phyloP scores from a whole-genome alignment of 2,797 vertebrate genomes.

The Sebastes trivittatus region DNA sequence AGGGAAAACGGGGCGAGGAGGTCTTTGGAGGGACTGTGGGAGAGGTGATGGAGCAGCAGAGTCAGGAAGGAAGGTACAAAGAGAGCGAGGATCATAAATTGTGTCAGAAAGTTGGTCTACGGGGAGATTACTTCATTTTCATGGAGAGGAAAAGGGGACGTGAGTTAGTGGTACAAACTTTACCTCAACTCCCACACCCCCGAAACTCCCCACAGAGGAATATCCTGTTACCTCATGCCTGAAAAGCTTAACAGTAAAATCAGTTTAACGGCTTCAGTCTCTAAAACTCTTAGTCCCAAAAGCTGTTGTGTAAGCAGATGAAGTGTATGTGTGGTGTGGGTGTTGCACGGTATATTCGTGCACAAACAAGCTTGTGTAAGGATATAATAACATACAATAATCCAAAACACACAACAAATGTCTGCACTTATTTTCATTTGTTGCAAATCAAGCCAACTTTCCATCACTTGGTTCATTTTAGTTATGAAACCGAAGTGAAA shows the following conservation, averaged over 20 bases:
- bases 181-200: constrained; percentile 20
- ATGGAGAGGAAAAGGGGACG: neutral
- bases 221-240: constrained; percentile 55
- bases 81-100: constrained; percentile 39
- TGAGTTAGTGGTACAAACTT: constrained; percentile 36
- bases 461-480: neutral
- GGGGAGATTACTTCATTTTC: constrained; percentile 50
- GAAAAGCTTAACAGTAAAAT: constrained; percentile 23
- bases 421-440: neutral
- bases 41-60: neutral
- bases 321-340: neutral
- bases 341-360: neutral
- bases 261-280: neutral
- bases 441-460: neutral
- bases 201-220: constrained; percentile 38
- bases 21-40: neutral
- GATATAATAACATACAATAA: neutral
- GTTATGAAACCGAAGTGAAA: neutral
- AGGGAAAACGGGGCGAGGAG: neutral
- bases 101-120: constrained; percentile 8
- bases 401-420: neutral
- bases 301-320: neutral
- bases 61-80: constrained; percentile 16
- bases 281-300: neutral
- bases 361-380: neutral